phyloP scores from a whole-genome alignment of 2,888 invertebrate species.

The Philhelius pedissequus region DNA sequence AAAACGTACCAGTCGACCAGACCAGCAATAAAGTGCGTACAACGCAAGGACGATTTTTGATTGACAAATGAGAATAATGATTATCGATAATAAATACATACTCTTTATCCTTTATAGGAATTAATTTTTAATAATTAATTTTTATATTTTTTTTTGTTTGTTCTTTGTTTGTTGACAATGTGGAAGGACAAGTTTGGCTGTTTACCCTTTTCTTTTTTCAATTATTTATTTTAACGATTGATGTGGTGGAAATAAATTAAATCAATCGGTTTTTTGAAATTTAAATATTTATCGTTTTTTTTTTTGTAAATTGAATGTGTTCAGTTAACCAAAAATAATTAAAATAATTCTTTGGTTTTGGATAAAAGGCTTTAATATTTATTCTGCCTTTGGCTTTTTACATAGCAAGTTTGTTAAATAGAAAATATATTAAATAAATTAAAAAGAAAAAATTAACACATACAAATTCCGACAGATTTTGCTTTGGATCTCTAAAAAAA shows the following conservation, averaged over 20 bases:
- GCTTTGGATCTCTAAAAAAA: too few relatives aligned
- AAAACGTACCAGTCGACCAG: background rate
- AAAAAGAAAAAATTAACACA: background rate
- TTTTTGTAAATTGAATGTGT: background rate
- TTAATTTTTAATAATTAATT: constrained; percentile 47
- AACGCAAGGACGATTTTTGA: constrained; percentile 19
- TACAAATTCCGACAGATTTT: too few relatives aligned
- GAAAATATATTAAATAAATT: background rate
- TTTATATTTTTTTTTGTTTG: background rate
- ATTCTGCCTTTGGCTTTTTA: background rate
- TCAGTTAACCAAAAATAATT: background rate
- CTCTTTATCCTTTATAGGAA: constrained; percentile 16
- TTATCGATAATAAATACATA: constrained; percentile 19
- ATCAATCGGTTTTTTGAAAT: constrained; percentile 7
- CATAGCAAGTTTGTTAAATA: background rate
- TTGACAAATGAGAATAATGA: constrained; percentile 52
- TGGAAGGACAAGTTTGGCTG: background rate
- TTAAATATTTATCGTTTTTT: background rate
- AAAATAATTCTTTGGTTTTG: background rate
- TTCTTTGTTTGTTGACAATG: background rate
- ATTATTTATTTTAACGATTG: background rate
- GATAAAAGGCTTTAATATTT: background rate
- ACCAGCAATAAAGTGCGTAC: background rate
- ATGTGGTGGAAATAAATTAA: constrained; percentile 1
- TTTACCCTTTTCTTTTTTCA: background rate